Conservation (phyloP, 1,140 invertebrate species). For the Apocrypta bakeri region DNA sequence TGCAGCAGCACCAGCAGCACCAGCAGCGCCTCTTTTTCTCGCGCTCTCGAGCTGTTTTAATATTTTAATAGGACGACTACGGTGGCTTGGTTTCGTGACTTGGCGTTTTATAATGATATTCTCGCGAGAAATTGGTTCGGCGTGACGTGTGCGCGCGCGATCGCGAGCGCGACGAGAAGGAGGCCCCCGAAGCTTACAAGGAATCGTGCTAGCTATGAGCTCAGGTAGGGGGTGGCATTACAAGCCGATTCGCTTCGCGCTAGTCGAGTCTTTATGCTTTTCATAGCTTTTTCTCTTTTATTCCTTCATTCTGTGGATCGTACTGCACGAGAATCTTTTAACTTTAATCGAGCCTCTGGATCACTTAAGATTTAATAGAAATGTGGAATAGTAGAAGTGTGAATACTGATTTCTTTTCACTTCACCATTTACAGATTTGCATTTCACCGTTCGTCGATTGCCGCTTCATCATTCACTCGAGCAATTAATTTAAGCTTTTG, state of each 20-base stretch:
- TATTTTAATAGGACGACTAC: constrained; percentile 72
- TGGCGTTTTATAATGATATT: constrained; percentile 74
- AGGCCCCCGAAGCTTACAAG: background rate
- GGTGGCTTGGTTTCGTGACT: constrained; percentile 68
- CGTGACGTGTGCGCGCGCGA: constrained; percentile 60
- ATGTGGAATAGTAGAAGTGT: background rate
- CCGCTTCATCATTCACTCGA: too few relatives aligned
- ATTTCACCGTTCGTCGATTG: too few relatives aligned
- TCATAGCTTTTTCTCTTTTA: constrained; percentile 31
- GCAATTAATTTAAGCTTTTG: too few relatives aligned
- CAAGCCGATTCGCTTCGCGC: constrained; percentile 47
- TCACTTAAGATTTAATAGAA: background rate
- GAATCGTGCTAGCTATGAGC: constrained; percentile 30
- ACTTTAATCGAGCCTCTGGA: constrained; percentile 34
- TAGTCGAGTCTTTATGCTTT: constrained; percentile 45
- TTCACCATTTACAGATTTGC: too few relatives aligned
- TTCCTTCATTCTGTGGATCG: constrained; percentile 9
- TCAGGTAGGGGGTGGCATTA: constrained; percentile 43
- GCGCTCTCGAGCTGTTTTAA: constrained; percentile 73
- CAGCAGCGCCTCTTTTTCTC: constrained; percentile 9
- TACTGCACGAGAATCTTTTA: constrained; percentile 38
- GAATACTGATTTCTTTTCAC: too few relatives aligned
- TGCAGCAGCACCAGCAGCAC: constrained; percentile 49
- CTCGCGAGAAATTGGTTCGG: constrained; percentile 70
- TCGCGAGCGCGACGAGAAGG: constrained; percentile 55